Percentiles rank a stretch among this genome's conserved stretches.
Conservation (phyloP, 1,140 invertebrate species). For the Gryllus bimaculatus region DNA sequence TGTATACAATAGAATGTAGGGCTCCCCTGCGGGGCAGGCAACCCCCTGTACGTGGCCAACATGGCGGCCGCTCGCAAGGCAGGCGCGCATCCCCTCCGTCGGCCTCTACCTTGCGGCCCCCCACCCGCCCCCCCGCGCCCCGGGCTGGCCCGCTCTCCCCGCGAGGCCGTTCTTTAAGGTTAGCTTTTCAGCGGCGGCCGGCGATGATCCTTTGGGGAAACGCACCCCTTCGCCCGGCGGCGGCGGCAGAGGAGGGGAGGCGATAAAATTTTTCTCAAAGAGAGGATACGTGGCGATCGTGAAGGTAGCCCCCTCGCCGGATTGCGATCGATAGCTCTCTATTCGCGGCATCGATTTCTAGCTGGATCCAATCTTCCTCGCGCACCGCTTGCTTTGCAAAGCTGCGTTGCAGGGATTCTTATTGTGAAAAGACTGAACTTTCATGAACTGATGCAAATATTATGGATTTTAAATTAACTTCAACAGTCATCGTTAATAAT, state of each 20-base stretch:
- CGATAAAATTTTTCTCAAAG: conserved; percentile 5
- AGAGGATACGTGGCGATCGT: not conserved
- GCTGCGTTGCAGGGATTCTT: no score
- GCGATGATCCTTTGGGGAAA: conserved; percentile 12
- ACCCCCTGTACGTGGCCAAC: conserved; percentile 28
- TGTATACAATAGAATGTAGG: conserved; percentile 7
- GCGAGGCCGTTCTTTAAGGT: conserved; percentile 24
- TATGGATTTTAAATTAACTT: no score
- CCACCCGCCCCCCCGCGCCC: conserved; percentile 24
- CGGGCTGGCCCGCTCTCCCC: not conserved
- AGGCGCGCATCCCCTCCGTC: conserved; percentile 19
- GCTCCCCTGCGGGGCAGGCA: conserved; percentile 20
- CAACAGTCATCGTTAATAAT: no score
- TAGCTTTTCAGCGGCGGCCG: conserved; percentile 26
- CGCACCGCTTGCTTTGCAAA: no score
- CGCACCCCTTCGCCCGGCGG: not conserved
- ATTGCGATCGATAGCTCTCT: not conserved
- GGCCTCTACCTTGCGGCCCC: conserved; percentile 20
- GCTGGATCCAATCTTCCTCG: no score
- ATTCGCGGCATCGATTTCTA: not conserved
- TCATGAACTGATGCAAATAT: no score
- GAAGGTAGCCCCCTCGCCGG: not conserved
- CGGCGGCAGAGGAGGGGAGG: conserved; percentile 7
- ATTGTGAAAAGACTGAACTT: no score
- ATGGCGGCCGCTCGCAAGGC: conserved; percentile 29